Conservation (phyloP, 2,888 invertebrate species). For the Chaetogeoica ovagalla region DNA sequence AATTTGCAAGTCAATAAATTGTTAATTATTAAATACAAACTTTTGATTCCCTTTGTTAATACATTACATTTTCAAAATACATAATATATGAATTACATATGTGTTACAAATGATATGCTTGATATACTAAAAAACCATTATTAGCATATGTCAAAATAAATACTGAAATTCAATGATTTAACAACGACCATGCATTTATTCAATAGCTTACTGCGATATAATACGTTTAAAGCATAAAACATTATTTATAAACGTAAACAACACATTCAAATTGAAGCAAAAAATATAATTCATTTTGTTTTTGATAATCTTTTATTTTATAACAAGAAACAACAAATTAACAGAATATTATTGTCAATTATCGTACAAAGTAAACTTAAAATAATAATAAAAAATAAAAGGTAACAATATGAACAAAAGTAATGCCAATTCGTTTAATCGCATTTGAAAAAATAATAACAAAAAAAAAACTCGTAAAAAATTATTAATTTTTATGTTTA, state of each 20-base stretch:
- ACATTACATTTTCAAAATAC: not conserved
- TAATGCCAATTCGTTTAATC: conserved; percentile 4
- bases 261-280: not conserved
- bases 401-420: conserved; percentile 39
- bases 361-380: conserved; percentile 20
- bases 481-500: not conserved
- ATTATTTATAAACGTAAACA: not conserved
- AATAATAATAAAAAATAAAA: not conserved
- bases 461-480: too few species aligned
- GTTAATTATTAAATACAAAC: too few species aligned
- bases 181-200: not conserved
- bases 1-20: too few species aligned
- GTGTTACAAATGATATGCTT: not conserved
- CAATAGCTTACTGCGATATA: not conserved
- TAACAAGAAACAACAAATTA: conserved; percentile 42
- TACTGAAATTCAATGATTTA: too few species aligned
- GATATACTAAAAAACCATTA: not conserved
- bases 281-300: conserved; percentile 31
- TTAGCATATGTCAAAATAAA: too few species aligned
- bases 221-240: too few species aligned
- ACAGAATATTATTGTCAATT: conserved; percentile 18
- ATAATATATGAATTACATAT: not conserved
- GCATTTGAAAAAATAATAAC: not conserved
- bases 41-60: too few species aligned
- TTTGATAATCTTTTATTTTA: conserved; percentile 36